phyloP scores from a whole-genome alignment of 2,888 invertebrate species.

The Megaustenia siamemsis region DNA sequence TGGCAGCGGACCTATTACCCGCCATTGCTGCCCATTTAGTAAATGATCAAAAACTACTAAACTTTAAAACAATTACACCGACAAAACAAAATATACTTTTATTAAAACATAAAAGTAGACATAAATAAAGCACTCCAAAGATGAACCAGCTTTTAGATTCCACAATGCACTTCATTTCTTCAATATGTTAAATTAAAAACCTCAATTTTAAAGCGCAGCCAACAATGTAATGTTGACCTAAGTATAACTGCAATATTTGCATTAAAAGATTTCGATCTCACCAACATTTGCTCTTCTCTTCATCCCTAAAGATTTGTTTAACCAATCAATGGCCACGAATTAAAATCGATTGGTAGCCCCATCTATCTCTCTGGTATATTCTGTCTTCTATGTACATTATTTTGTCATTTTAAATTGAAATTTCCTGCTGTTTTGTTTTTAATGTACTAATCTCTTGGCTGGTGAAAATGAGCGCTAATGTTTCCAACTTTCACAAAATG shows the following conservation, averaged over 20 bases:
- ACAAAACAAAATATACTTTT: too few species aligned
- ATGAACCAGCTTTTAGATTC: too few species aligned
- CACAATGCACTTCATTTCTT: too few species aligned
- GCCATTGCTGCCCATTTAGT: too few species aligned
- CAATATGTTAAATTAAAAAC: neutral
- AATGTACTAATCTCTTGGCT: neutral
- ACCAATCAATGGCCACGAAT: slow-evolving; percentile 10
- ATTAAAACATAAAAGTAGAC: too few species aligned
- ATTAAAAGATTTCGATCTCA: slow-evolving; percentile 6
- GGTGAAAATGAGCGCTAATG: neutral
- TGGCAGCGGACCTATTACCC: too few species aligned
- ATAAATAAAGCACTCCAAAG: too few species aligned
- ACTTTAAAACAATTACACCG: too few species aligned
- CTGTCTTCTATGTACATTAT: neutral
- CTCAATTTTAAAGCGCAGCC: neutral
- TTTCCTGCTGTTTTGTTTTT: neutral
- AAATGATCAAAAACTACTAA: too few species aligned
- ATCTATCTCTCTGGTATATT: neutral
- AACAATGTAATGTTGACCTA: slow-evolving; percentile 20
- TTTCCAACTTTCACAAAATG: neutral
- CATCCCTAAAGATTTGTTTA: slow-evolving; percentile 26
- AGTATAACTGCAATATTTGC: slow-evolving; percentile 27
- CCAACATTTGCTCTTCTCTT: neutral
- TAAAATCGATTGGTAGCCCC: neutral
- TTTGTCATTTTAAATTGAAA: neutral